Evolutionary conservation across 1,140 invertebrate genomes (phyloP).

Genomic region (Trichoplusia ni): DNA sequence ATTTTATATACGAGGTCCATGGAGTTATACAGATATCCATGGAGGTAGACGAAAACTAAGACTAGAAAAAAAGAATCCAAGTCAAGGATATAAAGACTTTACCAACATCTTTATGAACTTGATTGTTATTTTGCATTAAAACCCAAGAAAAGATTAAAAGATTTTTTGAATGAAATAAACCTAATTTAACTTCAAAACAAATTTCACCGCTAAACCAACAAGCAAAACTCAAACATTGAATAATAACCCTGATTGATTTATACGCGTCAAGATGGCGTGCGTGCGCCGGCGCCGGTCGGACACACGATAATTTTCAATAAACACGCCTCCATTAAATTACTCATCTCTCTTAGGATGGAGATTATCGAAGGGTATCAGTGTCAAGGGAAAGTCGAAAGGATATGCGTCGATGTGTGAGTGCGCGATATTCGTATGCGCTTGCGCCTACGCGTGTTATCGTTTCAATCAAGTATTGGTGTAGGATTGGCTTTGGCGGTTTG

Average conservation of each 20-base stretch:
- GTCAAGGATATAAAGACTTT: too few relatives aligned
- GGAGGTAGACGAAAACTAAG: too few relatives aligned
- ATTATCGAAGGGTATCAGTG: conserved; percentile 35
- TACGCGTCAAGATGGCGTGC: conserved; percentile 18
- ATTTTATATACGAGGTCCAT: too few relatives aligned
- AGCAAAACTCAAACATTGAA: conserved; percentile 17
- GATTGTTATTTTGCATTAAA: too few relatives aligned
- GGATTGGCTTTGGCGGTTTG: background rate
- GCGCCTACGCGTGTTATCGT: conserved; percentile 6
- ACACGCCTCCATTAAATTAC: conserved; percentile 35
- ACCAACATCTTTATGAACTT: too few relatives aligned
- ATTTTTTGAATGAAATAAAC: too few relatives aligned
- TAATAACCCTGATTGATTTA: conserved; percentile 41
- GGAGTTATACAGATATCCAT: too few relatives aligned
- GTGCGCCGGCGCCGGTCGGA: conserved; percentile 20
- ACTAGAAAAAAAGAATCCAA: too few relatives aligned
- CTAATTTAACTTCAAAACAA: background rate
- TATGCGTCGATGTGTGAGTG: background rate
- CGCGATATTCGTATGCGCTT: background rate
- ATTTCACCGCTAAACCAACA: background rate
- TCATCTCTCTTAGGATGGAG: conserved; percentile 29
- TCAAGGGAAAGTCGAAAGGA: conserved; percentile 31
- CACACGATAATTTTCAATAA: conserved; percentile 45
- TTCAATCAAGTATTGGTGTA: conserved; percentile 3
- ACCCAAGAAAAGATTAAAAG: too few relatives aligned